Conservation (phyloP, 2,797 vertebrate species). For the Lateolabrax maculatus region DNA sequence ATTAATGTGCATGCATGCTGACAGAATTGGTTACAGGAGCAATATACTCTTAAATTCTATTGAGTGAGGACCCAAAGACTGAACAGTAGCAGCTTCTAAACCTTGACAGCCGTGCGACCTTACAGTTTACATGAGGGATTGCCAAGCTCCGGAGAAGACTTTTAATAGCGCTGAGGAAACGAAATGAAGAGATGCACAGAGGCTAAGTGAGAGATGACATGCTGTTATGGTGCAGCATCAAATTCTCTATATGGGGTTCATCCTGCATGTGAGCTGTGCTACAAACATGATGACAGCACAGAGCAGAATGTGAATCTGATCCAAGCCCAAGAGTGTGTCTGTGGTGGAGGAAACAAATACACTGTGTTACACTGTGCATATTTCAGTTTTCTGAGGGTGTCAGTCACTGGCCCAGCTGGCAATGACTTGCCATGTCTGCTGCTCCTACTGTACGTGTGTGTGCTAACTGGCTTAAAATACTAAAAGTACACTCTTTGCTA, state of each 20-base stretch:
- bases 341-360: not conserved
- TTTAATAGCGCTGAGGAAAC: conserved; percentile 41
- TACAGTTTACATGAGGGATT: not conserved
- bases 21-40: conserved; percentile 38
- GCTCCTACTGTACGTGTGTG: not conserved
- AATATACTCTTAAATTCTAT: conserved; percentile 8
- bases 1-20: conserved; percentile 29
- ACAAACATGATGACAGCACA: not conserved
- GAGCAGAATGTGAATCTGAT: conserved; percentile 26
- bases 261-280: conserved; percentile 5
- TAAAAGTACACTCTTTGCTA: conserved; percentile 14
- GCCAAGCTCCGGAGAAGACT: conserved; percentile 23
- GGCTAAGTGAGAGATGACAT: conserved; percentile 54
- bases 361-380: not conserved
- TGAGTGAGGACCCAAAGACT: conserved; percentile 30
- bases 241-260: conserved; percentile 23
- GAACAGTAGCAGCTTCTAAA: conserved; percentile 12
- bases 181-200: conserved; percentile 12
- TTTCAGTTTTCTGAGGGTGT: conserved; percentile 7
- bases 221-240: conserved; percentile 18
- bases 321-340: not conserved
- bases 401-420: conserved; percentile 22
- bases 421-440: not conserved
- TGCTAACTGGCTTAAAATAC: conserved; percentile 48
- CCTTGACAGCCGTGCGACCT: conserved; percentile 9